A percentile compares a stretch with the other conserved stretches of the same genome.
These are phyloP conservation scores for Hoplodrina blanda DNA, from an alignment of 2,888 invertebrate genomes.

Conservation along the genomic window DNA sequence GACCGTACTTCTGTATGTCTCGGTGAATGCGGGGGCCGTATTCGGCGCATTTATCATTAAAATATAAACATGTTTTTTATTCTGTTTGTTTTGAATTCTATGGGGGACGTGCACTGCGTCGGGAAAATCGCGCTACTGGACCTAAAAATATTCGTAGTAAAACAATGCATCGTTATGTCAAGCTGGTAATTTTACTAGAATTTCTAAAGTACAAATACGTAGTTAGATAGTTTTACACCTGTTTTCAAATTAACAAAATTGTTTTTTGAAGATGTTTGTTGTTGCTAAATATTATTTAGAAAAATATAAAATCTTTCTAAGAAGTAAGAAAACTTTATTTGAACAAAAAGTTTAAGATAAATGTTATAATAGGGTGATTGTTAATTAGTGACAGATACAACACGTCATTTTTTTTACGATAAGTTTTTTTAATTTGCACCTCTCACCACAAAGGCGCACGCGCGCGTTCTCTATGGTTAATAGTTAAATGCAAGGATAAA, in stretches of 20 bases:
- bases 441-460: too few species aligned
- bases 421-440: too few species aligned
- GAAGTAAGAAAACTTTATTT: conserved; percentile 28
- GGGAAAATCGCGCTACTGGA: conserved; percentile 48
- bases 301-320: conserved; percentile 23
- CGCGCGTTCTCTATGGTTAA: too few species aligned
- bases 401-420: too few species aligned
- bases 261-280: conserved; percentile 27
- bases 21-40: conserved; percentile 71
- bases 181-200: conserved; percentile 36
- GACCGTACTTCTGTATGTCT: conserved; percentile 70
- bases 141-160: conserved; percentile 43
- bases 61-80: conserved; percentile 66
- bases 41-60: conserved; percentile 74
- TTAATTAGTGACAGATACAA: too few species aligned
- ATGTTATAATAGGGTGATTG: not conserved
- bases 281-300: conserved; percentile 42
- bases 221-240: conserved; percentile 48
- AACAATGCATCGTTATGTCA: conserved; percentile 37
- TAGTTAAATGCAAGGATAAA: too few species aligned
- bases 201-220: conserved; percentile 60
- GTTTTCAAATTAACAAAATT: conserved; percentile 24
- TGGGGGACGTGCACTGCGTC: conserved; percentile 41
- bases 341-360: conserved; percentile 9
- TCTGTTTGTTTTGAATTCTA: conserved; percentile 57